These are phyloP conservation scores for Psephotus haematonotus DNA, from an alignment of 2,113 vertebrate genomes.

Conservation along the genomic window DNA sequence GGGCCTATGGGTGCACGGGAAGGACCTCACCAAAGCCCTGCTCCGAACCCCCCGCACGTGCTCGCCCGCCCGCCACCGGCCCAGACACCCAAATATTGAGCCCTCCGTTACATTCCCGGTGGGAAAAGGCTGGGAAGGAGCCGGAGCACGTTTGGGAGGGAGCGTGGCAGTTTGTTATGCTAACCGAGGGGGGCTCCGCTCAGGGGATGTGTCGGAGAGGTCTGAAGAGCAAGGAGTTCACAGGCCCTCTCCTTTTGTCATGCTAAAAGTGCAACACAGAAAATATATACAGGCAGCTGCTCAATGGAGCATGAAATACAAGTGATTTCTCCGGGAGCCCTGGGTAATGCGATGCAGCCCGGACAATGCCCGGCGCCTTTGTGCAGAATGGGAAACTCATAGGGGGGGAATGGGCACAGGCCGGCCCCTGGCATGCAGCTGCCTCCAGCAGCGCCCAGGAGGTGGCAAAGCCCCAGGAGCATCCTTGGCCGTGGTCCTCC, in stretches of 20 bases:
- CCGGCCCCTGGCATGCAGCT: neutral
- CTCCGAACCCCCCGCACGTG: neutral
- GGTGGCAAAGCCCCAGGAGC: rapidly evolving
- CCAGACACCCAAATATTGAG: conserved; percentile 28
- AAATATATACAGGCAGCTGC: conserved; percentile 63
- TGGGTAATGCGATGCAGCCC: conserved; percentile 40
- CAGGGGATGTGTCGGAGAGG: conserved; percentile 48
- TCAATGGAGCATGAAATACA: conserved; percentile 54
- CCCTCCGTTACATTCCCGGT: neutral
- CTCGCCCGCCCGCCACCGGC: neutral
- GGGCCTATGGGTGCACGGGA: rapidly evolving
- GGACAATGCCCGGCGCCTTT: conserved; percentile 48
- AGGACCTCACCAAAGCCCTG: neutral
- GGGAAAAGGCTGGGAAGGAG: neutral
- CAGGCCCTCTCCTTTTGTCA: conserved; percentile 68
- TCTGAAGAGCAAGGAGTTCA: conserved; percentile 68
- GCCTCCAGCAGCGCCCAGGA: neutral
- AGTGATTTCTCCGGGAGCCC: conserved; percentile 10
- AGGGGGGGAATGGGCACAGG: neutral
- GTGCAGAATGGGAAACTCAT: conserved; percentile 21
- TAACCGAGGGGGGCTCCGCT: conserved; percentile 45
- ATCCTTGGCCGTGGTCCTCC: rapidly evolving
- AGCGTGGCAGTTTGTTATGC: conserved; percentile 57
- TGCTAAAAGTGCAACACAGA: conserved; percentile 56
- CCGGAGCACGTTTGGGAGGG: neutral